Conservation (phyloP, 2,888 invertebrate species). For the Metalampra italica region DNA sequence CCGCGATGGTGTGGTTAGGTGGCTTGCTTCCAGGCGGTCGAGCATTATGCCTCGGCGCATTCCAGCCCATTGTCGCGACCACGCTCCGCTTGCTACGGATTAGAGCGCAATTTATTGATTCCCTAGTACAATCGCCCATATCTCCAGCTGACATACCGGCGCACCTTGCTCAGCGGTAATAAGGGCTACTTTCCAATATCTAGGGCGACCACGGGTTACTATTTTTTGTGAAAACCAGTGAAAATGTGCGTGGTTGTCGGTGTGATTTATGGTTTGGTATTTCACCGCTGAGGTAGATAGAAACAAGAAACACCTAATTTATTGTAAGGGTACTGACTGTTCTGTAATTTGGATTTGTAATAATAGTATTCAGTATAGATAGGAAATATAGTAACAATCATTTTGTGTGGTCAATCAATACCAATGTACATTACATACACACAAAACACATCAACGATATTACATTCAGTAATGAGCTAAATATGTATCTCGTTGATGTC, state of each 20-base stretch:
- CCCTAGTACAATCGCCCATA: conserved; percentile 11
- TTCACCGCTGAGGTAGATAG: neutral
- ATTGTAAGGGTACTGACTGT: too few relatives aligned
- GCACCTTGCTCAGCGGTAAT: too few relatives aligned
- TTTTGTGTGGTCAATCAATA: too few relatives aligned
- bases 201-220: conserved; percentile 28
- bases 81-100: conserved; percentile 42
- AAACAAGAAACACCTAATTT: too few relatives aligned
- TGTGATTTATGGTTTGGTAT: conserved; percentile 30
- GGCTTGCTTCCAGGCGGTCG: conserved; percentile 31
- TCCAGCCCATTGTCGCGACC: conserved; percentile 49
- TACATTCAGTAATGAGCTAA: too few relatives aligned
- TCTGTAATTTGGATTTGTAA: too few relatives aligned
- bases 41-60: conserved; percentile 43
- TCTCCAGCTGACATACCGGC: too few relatives aligned
- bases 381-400: too few relatives aligned
- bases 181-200: too few relatives aligned
- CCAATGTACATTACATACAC: too few relatives aligned
- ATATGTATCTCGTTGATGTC: conserved; percentile 35
- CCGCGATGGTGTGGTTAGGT: neutral
- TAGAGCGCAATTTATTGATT: conserved; percentile 38
- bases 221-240: conserved; percentile 27
- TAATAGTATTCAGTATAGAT: too few relatives aligned
- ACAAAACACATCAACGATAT: neutral
- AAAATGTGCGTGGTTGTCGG: conserved; percentile 7